Percentiles rank a stretch among this genome's conserved stretches.
Conservation (phyloP, 1,140 invertebrate species). For the Grapholita molesta region DNA sequence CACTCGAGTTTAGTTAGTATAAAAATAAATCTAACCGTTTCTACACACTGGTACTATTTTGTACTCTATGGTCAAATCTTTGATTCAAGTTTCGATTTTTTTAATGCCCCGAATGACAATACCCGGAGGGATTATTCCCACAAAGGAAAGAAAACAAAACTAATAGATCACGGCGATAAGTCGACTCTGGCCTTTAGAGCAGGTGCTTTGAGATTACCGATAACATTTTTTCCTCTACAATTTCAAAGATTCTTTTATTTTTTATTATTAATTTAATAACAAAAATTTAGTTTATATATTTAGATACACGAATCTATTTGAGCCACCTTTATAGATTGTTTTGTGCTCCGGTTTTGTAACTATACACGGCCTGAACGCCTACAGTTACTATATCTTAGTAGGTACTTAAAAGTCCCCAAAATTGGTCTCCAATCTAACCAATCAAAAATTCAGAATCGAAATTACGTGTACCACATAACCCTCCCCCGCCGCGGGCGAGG, state of each 20-base stretch:
- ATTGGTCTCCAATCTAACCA: conserved; percentile 17
- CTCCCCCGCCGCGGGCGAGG: conserved; percentile 52
- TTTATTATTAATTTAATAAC: conserved; percentile 1
- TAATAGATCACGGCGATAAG: conserved; percentile 10
- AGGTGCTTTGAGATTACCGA: conserved; percentile 5
- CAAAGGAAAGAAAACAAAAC: conserved; percentile 16
- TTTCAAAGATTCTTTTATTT: conserved; percentile 1
- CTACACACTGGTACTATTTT: neutral
- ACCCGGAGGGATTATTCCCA: conserved; percentile 4
- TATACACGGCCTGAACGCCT: neutral
- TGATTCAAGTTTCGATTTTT: neutral
- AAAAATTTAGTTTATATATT: neutral
- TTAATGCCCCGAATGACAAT: neutral
- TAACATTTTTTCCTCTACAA: conserved; percentile 13
- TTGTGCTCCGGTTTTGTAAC: neutral
- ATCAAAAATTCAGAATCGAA: conserved; percentile 22
- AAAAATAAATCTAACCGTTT: neutral
- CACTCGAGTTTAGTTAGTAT: neutral
- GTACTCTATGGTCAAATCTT: neutral
- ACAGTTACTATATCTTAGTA: neutral
- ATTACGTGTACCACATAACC: conserved; percentile 33
- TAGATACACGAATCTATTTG: neutral
- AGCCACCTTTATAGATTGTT: neutral
- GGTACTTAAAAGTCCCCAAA: conserved; percentile 17
- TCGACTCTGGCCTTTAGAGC: neutral